phyloP scores from a whole-genome alignment of 2,113 vertebrate genomes.

The Alaudala cheleensis region DNA sequence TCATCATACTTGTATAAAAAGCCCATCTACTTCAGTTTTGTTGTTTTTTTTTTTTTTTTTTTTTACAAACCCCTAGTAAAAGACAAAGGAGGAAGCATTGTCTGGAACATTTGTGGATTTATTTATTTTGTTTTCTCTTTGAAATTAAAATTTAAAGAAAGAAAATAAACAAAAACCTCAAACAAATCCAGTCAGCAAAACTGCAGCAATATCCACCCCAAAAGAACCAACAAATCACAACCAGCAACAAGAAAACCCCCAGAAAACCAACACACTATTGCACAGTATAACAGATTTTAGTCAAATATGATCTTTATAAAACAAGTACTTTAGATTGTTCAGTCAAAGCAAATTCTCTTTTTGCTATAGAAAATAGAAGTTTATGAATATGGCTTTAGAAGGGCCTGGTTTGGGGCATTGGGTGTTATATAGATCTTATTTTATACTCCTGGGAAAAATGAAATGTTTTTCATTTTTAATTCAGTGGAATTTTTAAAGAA shows the following conservation, averaged over 20 bases:
- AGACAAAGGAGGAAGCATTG: not conserved
- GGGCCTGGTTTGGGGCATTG: not conserved
- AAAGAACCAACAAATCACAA: not conserved
- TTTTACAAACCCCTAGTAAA: not conserved
- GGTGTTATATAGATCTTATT: not conserved
- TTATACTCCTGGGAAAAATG: not conserved
- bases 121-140: not conserved
- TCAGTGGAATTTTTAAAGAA: not conserved
- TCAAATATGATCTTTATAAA: not conserved
- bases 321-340: not conserved
- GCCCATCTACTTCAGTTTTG: not conserved
- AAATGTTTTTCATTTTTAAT: too few relatives aligned
- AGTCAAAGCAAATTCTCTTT: not conserved
- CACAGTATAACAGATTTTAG: not conserved
- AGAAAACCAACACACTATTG: not conserved
- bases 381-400: not conserved
- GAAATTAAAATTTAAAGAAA: not conserved
- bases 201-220: rapidly evolving
- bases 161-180: not conserved
- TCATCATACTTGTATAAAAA: not conserved
- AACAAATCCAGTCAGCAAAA: not conserved
- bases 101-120: not conserved
- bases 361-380: not conserved
- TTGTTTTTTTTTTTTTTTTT: not conserved
- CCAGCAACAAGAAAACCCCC: not conserved